phyloP scores from a whole-genome alignment of 2,113 vertebrate species.

The Gavia stellata region DNA sequence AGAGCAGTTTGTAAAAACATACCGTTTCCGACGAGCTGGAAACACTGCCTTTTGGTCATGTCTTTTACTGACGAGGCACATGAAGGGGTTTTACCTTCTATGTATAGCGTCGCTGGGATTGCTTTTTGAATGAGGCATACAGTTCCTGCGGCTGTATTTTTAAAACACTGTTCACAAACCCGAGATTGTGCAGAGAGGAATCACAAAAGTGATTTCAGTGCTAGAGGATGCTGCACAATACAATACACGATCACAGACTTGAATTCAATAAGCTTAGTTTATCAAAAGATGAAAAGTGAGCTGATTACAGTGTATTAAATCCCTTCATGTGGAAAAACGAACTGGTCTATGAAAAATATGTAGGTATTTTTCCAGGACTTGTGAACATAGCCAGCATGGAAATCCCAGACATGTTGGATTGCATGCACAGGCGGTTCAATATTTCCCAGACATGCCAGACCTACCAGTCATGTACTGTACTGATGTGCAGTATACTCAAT shows the following conservation, averaged over 20 bases:
- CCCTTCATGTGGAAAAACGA: slow-evolving; percentile 31
- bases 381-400: slow-evolving; percentile 39
- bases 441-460: slow-evolving; percentile 59
- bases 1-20: background rate
- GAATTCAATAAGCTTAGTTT: slow-evolving; percentile 19
- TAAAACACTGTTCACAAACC: background rate
- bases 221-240: background rate
- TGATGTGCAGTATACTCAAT: slow-evolving; percentile 56
- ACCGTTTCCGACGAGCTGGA: background rate
- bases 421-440: slow-evolving; percentile 35
- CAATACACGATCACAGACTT: background rate
- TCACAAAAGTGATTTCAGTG: background rate
- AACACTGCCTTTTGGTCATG: background rate
- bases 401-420: slow-evolving; percentile 58
- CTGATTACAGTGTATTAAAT: slow-evolving; percentile 33
- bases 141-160: background rate
- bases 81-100: background rate
- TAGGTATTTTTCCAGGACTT: slow-evolving; percentile 45
- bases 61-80: background rate
- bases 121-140: background rate
- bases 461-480: slow-evolving; percentile 23
- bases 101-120: background rate
- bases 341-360: slow-evolving; percentile 18
- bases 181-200: background rate
- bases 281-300: slow-evolving; percentile 39